Evolutionary conservation across 2,113 vertebrate genomes (phyloP).

Genomic region (Morone saxatilis): DNA sequence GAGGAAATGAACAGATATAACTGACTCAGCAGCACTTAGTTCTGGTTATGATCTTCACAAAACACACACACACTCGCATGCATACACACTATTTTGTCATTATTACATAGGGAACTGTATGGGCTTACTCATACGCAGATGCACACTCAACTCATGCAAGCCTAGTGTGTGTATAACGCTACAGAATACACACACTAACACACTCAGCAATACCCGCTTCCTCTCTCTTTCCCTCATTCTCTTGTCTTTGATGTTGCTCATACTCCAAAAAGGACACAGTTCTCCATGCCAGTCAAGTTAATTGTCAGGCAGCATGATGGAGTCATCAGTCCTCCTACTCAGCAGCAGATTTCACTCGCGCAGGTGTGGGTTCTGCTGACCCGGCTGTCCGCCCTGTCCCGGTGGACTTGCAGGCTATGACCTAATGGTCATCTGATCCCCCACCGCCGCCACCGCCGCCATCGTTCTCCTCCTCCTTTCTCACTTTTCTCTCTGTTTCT

Average conservation of each 20-base stretch:
- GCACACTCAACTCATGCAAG: conserved; percentile 24
- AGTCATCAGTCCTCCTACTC: conserved; percentile 70
- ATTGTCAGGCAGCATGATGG: conserved; percentile 57
- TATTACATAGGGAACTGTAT: conserved; percentile 55
- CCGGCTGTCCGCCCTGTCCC: conserved; percentile 57
- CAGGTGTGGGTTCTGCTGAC: conserved; percentile 81
- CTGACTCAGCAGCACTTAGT: conserved; percentile 77
- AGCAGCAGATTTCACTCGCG: conserved; percentile 64
- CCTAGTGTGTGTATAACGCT: conserved; percentile 20
- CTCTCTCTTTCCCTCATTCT: conserved; percentile 19
- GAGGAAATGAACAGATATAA: conserved; percentile 75
- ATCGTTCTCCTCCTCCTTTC: conserved; percentile 27
- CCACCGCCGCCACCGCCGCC: conserved; percentile 14
- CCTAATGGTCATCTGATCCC: conserved; percentile 74
- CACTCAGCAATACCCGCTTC: conserved; percentile 51
- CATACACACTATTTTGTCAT: conserved; percentile 46
- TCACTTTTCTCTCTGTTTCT: conserved; percentile 33
- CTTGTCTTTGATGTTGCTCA: conserved; percentile 67
- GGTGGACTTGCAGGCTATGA: conserved; percentile 65
- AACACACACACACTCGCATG: conserved; percentile 30
- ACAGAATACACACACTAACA: conserved; percentile 36
- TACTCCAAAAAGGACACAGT: conserved; percentile 31
- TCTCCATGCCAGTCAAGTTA: conserved; percentile 49
- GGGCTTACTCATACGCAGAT: conserved; percentile 64
- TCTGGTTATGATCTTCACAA: conserved; percentile 67